These are phyloP conservation scores for Umimayanthus kanabou DNA, from an alignment of 92 coral and sea anemone species.

Conservation along the genomic window DNA sequence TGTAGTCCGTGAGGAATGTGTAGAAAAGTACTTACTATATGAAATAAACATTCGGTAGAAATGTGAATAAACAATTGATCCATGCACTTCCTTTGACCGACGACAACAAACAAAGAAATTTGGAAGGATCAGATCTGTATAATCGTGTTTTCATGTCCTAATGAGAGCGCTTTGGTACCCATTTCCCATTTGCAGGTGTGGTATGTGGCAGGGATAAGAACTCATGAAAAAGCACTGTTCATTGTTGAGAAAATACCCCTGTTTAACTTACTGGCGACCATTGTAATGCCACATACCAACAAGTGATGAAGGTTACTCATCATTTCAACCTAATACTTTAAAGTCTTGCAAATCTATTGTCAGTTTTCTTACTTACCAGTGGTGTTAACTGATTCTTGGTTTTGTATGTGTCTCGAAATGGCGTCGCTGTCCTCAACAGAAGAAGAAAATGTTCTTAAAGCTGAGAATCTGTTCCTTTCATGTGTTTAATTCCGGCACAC, in stretches of 20 bases:
- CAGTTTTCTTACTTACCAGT: background rate
- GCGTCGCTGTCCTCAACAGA: background rate
- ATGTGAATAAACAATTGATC: conserved; percentile 17
- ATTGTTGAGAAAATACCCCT: background rate
- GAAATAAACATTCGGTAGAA: background rate
- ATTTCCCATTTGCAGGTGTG: background rate
- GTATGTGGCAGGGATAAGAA: background rate
- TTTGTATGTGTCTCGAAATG: background rate
- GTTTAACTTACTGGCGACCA: background rate
- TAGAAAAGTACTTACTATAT: background rate
- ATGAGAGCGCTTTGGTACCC: background rate
- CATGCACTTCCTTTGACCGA: background rate
- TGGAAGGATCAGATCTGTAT: background rate
- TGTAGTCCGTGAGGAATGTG: background rate
- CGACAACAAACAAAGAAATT: conserved; percentile 2
- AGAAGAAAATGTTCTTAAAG: background rate
- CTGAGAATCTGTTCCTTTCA: background rate
- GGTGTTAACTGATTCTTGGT: background rate
- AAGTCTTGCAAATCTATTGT: background rate
- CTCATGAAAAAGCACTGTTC: background rate
- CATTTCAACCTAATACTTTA: background rate
- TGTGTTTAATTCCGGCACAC: background rate
- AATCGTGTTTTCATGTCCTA: background rate
- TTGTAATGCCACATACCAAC: background rate
- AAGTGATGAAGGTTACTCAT: background rate